Percentiles rank a stretch among this genome's conserved stretches.
These are phyloP conservation scores for Ptiloglossa arizonensis DNA, from an alignment of 1,140 invertebrate species.

Conservation along the genomic window DNA sequence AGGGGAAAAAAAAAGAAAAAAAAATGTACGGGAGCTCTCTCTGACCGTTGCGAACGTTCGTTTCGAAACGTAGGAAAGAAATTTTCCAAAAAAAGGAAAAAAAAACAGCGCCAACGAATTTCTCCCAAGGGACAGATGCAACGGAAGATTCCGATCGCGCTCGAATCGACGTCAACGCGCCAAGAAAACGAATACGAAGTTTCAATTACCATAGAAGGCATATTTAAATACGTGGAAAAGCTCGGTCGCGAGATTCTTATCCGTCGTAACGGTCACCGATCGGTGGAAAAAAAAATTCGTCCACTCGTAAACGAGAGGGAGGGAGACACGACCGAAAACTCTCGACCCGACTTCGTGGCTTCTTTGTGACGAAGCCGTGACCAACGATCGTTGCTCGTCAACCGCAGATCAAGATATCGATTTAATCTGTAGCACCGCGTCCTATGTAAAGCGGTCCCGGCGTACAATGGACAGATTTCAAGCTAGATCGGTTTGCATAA, in stretches of 20 bases:
- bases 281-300: slow-evolving; percentile 29
- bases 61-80: background rate
- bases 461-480: slow-evolving; percentile 63
- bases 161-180: slow-evolving; percentile 4
- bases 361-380: slow-evolving; percentile 36
- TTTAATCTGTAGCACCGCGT: slow-evolving; percentile 47
- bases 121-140: slow-evolving; percentile 12
- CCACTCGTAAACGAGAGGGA: slow-evolving; percentile 25
- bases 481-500: slow-evolving; percentile 69
- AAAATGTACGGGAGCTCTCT: slow-evolving; percentile 1
- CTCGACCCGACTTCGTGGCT: background rate
- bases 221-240: slow-evolving; percentile 55
- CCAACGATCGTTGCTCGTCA: slow-evolving; percentile 54
- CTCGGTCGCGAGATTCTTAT: slow-evolving; percentile 41
- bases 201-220: slow-evolving; percentile 30
- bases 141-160: slow-evolving; percentile 30
- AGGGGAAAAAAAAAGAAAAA: too few species aligned
- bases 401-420: slow-evolving; percentile 65
- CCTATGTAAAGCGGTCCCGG: slow-evolving; percentile 50
- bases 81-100: background rate
- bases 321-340: slow-evolving; percentile 28
- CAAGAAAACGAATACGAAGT: background rate
- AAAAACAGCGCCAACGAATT: slow-evolving; percentile 28
- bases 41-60: background rate
- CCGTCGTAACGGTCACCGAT: slow-evolving; percentile 47